Conservation (phyloP, 2,888 invertebrate species). For the Oeneis ivallda region DNA sequence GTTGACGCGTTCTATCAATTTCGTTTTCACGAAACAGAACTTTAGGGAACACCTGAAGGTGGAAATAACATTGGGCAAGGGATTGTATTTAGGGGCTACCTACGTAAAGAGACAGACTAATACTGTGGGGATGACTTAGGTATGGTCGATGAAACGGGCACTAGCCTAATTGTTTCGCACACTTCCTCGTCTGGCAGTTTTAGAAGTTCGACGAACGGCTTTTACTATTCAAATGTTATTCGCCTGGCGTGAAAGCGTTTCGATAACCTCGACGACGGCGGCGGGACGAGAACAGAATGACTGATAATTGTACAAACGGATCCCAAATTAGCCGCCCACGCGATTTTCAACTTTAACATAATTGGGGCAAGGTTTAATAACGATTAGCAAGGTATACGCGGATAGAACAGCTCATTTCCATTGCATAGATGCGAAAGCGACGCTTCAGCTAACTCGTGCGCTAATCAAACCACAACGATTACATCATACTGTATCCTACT, state of each 20-base stretch:
- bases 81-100: no score
- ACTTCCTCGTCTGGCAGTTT: conserved; percentile 62
- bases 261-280: conserved; percentile 64
- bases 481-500: conserved; percentile 49
- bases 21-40: no score
- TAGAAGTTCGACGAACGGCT: conserved; percentile 72
- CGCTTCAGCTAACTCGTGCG: conserved; percentile 48
- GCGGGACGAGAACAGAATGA: conserved; percentile 66
- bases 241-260: conserved; percentile 74
- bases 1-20: no score
- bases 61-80: no score
- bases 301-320: conserved; percentile 56
- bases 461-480: conserved; percentile 50
- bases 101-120: no score
- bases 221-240: conserved; percentile 76
- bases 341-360: conserved; percentile 46
- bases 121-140: no score
- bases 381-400: conserved; percentile 37
- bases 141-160: background rate
- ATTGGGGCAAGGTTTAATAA: conserved; percentile 14
- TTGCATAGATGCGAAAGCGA: conserved; percentile 57
- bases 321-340: conserved; percentile 42
- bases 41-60: no score
- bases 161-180: conserved; percentile 11
- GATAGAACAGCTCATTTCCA: conserved; percentile 55